phyloP scores from a whole-genome alignment of 2,113 vertebrate species.

The Chloroceryle aenea region DNA sequence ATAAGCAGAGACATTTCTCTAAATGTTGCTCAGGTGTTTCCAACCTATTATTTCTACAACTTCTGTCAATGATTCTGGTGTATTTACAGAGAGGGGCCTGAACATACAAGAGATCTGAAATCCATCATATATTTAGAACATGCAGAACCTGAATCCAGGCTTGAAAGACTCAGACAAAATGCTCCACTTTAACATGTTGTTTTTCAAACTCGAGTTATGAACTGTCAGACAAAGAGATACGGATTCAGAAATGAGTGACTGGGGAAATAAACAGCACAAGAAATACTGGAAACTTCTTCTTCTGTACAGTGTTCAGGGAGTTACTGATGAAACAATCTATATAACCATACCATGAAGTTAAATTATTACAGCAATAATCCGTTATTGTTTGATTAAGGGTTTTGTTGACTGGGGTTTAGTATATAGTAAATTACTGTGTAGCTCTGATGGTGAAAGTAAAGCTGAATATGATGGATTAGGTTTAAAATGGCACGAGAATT shows the following conservation, averaged over 20 bases:
- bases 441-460: background rate
- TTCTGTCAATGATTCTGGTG: background rate
- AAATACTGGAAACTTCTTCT: background rate
- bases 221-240: background rate
- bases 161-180: background rate
- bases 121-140: background rate
- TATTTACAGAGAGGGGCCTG: background rate
- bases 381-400: background rate
- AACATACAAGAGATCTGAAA: conserved; percentile 7
- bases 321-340: background rate
- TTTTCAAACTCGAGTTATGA: background rate
- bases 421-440: background rate
- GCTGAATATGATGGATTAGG: background rate
- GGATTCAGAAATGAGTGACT: background rate
- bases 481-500: background rate
- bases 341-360: background rate
- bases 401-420: background rate
- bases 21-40: background rate
- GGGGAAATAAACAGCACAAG: background rate
- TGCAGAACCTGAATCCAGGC: background rate
- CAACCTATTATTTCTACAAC: conserved; percentile 5
- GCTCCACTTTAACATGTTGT: background rate
- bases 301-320: background rate
- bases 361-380: background rate
- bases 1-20: conserved; percentile 11